Base-by-base conservation (phyloP, 2,113 vertebrate genomes). In the Hemiprocne comata region DNA sequence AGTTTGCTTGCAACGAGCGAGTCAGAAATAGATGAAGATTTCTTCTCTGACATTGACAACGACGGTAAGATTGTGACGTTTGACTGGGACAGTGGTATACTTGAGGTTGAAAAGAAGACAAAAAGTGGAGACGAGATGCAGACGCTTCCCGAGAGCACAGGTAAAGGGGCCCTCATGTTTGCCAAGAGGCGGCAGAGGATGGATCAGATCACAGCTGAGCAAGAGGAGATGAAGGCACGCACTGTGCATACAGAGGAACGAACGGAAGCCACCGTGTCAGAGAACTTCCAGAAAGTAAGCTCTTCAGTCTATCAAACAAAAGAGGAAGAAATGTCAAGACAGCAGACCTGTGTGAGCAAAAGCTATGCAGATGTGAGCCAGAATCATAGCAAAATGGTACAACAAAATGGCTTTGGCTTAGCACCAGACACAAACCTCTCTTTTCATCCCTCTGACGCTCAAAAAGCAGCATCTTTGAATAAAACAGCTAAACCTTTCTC, bases 81-180 rank as follows among this genome's bases (percentile, higher is more conserved):
- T 83, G 98, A 98, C 93, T 99, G 98, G 98, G 99, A 99, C 66
- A 99, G 98, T 15, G 98, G 98, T 78, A 98, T 99, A 50, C 98
- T 98, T 48, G 99, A 99, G 95, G 98, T 99, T 44, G 99, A 99
- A 77, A 98, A 97, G 96, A 99, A 98, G 82, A 93, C 97, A 85
- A 98, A 97, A 89, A 97, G 97, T 79, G 97, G 94, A 83, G 97
- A 97, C 55, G 97, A 97, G 94, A 99, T 99, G 99, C 98, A 99
- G 91, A 98, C 98, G 42, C 97, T 99, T 82, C 99, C 99, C 66
- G 99, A 99, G 60, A 99, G 97, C 92, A 98, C 98, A 74, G 99
- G 99, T 80, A 99, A 99, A 96, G 99, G 99, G 31, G 99, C 98
- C 50, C 88, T 98, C 74, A 99, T 99, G 99, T 99, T 99, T 97